Conservation (phyloP, 2,888 invertebrate species). For the Craniophora ligustri region DNA sequence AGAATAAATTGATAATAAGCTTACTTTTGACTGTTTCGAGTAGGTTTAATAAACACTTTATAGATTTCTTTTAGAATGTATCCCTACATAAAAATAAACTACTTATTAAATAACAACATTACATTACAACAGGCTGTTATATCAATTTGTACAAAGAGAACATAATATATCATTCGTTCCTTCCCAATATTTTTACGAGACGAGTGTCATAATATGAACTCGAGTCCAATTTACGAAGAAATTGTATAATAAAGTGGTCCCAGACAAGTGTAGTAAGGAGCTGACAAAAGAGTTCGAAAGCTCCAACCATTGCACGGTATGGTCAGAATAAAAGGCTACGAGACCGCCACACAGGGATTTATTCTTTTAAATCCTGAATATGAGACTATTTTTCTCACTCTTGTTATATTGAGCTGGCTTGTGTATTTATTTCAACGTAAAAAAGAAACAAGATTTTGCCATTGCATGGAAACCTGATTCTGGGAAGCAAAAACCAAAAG, state of each 20-base stretch:
- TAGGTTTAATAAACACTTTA: too few relatives aligned
- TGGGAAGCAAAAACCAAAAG: neutral
- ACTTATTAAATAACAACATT: slow-evolving; percentile 2
- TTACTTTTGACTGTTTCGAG: too few relatives aligned
- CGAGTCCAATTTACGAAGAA: slow-evolving; percentile 65
- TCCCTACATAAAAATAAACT: too few relatives aligned
- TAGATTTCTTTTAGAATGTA: too few relatives aligned
- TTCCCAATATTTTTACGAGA: slow-evolving; percentile 12
- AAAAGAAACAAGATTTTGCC: neutral
- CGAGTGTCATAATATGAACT: slow-evolving; percentile 46
- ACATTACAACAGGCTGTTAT: neutral
- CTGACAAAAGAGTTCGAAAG: slow-evolving; percentile 73
- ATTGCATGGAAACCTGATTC: neutral
- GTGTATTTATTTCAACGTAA: neutral
- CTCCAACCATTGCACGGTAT: slow-evolving; percentile 72
- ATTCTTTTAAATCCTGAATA: slow-evolving; percentile 64
- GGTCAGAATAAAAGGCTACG: slow-evolving; percentile 71
- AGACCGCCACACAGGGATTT: slow-evolving; percentile 68
- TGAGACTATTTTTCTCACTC: slow-evolving; percentile 56
- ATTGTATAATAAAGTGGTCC: slow-evolving; percentile 65
- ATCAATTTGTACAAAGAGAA: slow-evolving; percentile 11
- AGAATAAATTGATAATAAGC: too few relatives aligned
- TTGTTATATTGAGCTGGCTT: slow-evolving; percentile 3
- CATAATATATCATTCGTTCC: slow-evolving; percentile 2
- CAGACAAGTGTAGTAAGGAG: slow-evolving; percentile 65